phyloP scores from a whole-genome alignment of 2,888 invertebrate genomes.

The Yponomeuta plumbellus region DNA sequence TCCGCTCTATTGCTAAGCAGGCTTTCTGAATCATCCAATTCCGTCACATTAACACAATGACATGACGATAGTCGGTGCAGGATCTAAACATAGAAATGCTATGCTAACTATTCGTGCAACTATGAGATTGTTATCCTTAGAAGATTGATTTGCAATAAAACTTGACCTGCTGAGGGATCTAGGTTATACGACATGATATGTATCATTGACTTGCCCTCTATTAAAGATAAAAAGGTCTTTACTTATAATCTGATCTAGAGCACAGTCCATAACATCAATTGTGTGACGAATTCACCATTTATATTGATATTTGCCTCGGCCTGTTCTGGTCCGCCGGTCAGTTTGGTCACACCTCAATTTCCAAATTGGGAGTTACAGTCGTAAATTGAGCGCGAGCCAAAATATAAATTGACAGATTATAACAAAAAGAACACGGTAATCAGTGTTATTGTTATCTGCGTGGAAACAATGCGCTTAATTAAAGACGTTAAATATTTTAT shows the following conservation, averaged over 20 bases:
- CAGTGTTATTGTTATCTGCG: conserved; percentile 41
- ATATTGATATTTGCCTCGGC: not conserved
- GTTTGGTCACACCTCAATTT: conserved; percentile 9
- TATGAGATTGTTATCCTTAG: conserved; percentile 4
- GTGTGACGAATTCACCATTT: not conserved
- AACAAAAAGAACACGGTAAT: conserved; percentile 43
- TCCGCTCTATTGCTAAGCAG: not conserved
- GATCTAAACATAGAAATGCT: not conserved
- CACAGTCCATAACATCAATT: not conserved
- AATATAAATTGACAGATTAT: not conserved
- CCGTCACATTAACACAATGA: conserved; percentile 26
- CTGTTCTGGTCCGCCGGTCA: not conserved
- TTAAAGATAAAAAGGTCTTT: not conserved
- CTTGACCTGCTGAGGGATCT: conserved; percentile 12
- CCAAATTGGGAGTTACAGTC: conserved; percentile 4
- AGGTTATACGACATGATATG: not conserved
- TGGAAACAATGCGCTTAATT: conserved; percentile 62
- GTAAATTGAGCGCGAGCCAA: conserved; percentile 4
- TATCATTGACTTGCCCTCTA: not conserved
- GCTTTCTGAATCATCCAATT: not conserved
- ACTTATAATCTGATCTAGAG: not conserved
- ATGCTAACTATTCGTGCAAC: conserved; percentile 9
- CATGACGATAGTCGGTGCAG: conserved; percentile 2
- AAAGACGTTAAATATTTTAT: conserved; percentile 29
- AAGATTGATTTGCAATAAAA: conserved; percentile 8